Evolutionary conservation across 64 coral and sea anemone species (phyloP), one percentile per base, ranked within the genome.

Genomic region (Actinia tenebrosa): DNA sequence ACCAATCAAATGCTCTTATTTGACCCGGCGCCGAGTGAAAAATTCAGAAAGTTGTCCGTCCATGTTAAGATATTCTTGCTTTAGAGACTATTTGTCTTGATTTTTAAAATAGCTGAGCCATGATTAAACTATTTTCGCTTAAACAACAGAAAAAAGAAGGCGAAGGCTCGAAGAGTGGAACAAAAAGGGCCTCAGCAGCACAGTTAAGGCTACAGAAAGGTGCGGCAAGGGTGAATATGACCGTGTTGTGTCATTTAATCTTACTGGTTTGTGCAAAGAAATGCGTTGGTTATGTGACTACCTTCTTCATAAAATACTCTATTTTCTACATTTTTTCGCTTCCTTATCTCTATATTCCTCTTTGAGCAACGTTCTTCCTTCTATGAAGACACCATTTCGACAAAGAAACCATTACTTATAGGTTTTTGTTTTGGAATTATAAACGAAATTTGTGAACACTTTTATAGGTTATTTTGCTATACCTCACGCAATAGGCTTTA

Each of bases 141-240:
- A 99, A 99, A 75, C 93, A 99, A 89, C 97, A 99, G 63, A 99
- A 99, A 79, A 99, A 99, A 83, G 97, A 99, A 86, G 97, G 97
- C 26, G 97, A 99, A 91, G 90, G 93, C 53, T 82, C 97, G 14
- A 99, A 95, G 87, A 88, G 88, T 83, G 97, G 97, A 61, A 79
- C 88, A 27, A 99, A 99, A 86, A 89, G 97, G 83, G 97, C 97
- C 89, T 99, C 97, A 90, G 97, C 97, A 75, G 97, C 97, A 27
- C 93, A 95, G 62, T 79, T 99, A 80, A 92, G 97, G 86, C 92
- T 99, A 88, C 91, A 90, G 22, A 99, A 99, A 99, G 97, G 97
- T 96, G 91, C 88, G 94, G 88, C 86, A 81, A 81, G n/a, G 44
- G 79, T 81, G 69, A 66, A 75, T 75, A 75, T 75, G 7, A 42